Conservation (phyloP, 2,888 invertebrate species). For the Lydus trimaculatus region DNA sequence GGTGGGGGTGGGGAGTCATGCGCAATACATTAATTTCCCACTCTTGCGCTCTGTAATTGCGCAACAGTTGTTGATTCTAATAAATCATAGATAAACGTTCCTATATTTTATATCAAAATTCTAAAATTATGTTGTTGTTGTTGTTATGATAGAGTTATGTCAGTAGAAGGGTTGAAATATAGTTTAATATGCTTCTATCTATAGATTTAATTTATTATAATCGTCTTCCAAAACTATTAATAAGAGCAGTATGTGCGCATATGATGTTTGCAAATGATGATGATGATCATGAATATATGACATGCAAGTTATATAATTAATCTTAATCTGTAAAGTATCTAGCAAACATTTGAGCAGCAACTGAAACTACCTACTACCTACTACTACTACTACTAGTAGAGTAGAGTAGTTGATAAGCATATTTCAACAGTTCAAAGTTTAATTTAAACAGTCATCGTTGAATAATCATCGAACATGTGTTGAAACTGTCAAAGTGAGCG, state of each 20-base stretch:
- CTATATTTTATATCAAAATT: no score
- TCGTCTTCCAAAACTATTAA: background rate
- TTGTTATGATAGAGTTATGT: background rate
- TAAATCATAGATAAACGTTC: no score
- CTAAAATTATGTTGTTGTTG: no score
- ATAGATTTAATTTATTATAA: background rate
- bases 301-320: background rate
- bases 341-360: background rate
- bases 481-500: background rate
- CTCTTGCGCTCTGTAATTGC: no score
- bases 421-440: background rate
- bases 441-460: background rate
- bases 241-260: background rate
- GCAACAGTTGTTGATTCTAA: no score
- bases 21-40: no score
- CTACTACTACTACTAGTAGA: no score
- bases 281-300: background rate
- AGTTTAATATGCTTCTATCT: background rate
- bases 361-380: background rate
- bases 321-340: slow-evolving; percentile 3
- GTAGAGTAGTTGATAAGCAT: background rate
- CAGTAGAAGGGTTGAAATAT: background rate
- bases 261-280: slow-evolving; percentile 2
- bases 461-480: background rate
- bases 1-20: no score